Percentiles rank a stretch among this genome's conserved stretches.
These are phyloP conservation scores for Mongoloraphidia duomilia DNA, from an alignment of 2,888 invertebrate species.

Conservation along the genomic window DNA sequence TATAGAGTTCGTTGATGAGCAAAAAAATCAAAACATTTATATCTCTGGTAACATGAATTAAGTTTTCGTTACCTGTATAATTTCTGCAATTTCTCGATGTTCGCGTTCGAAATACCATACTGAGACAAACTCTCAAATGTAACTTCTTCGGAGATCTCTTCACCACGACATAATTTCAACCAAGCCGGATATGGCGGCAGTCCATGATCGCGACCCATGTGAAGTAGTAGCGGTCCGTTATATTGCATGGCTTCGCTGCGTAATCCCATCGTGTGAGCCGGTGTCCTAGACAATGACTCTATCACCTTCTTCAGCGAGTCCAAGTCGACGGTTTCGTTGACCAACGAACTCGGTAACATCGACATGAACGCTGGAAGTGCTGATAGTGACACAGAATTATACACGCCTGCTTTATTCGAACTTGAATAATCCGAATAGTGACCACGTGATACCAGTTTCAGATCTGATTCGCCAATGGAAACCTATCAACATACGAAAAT, in stretches of 20 bases:
- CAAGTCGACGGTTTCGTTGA: slow-evolving; percentile 33
- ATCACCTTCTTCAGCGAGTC: slow-evolving; percentile 34
- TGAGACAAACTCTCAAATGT: slow-evolving; percentile 42
- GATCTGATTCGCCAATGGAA: slow-evolving; percentile 44
- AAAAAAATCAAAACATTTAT: not conserved
- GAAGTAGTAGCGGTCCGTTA: slow-evolving; percentile 33
- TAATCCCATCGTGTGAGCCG: slow-evolving; percentile 46
- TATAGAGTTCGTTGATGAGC: not conserved
- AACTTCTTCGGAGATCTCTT: slow-evolving; percentile 22
- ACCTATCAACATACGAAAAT: slow-evolving; percentile 29
- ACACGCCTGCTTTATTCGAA: slow-evolving; percentile 60
- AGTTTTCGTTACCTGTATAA: slow-evolving; percentile 44
- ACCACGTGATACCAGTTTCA: slow-evolving; percentile 49
- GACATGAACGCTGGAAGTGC: slow-evolving; percentile 59
- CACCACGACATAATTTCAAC: slow-evolving; percentile 46
- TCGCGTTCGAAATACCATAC: slow-evolving; percentile 38
- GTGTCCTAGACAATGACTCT: slow-evolving; percentile 45
- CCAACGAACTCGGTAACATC: slow-evolving; percentile 54
- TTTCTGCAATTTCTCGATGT: slow-evolving; percentile 47
- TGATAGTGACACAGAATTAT: slow-evolving; percentile 62
- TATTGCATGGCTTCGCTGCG: slow-evolving; percentile 34
- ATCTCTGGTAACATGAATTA: not conserved
- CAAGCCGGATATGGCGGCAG: slow-evolving; percentile 58
- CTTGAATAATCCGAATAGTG: slow-evolving; percentile 73
- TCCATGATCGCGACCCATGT: slow-evolving; percentile 66